Percentiles rank a stretch among this genome's conserved stretches.
Conservation (phyloP, 2,113 vertebrate genomes). For the Oceanites oceanicus region DNA sequence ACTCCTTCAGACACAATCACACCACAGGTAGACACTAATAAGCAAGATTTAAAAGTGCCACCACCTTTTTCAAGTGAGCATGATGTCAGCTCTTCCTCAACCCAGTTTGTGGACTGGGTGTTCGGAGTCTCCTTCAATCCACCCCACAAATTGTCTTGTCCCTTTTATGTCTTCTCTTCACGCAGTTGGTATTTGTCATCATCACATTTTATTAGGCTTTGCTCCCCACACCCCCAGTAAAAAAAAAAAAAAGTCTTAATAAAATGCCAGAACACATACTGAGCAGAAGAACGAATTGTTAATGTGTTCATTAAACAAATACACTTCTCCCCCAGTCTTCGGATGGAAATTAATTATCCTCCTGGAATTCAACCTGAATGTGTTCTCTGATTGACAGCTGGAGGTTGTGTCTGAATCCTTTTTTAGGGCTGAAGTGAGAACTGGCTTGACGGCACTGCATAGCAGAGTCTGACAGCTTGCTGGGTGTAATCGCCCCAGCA, state of each 20-base stretch:
- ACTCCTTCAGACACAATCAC: background rate
- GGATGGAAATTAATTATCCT: conserved; percentile 44
- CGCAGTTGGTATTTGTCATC: conserved; percentile 23
- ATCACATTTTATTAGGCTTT: conserved; percentile 26
- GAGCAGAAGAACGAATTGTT: conserved; percentile 48
- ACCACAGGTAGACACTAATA: background rate
- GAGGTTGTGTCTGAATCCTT: background rate
- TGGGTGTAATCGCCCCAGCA: background rate
- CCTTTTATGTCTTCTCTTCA: background rate
- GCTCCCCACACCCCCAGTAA: background rate
- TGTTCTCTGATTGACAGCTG: background rate
- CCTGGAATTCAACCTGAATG: background rate
- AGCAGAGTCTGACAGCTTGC: background rate
- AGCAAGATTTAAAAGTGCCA: background rate
- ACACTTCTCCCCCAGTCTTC: background rate
- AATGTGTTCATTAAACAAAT: conserved; percentile 48
- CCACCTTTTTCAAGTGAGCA: background rate
- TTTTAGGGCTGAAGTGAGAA: background rate
- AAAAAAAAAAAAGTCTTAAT: background rate
- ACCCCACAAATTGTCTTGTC: background rate
- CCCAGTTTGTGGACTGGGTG: background rate
- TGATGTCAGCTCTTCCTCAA: background rate
- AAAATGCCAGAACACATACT: conserved; percentile 36
- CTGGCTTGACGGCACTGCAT: background rate
- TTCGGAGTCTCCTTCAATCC: background rate